Base-by-base conservation (phyloP, 2,797 vertebrate genomes). In the Mus spretus region DNA sequence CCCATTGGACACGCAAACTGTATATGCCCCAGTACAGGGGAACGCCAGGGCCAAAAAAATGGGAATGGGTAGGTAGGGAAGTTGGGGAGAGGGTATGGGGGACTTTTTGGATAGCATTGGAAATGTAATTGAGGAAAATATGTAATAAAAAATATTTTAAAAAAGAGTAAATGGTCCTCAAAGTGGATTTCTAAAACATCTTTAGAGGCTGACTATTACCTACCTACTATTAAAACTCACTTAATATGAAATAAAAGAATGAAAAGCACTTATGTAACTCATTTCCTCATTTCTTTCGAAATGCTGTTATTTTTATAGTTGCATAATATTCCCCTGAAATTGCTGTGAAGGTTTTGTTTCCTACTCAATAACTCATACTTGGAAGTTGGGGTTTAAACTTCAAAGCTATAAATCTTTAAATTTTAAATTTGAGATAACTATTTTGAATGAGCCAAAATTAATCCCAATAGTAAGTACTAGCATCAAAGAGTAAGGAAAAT, bases 401-500 rank as follows among this genome's bases (percentile, higher is more conserved):
- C 15, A 70, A 31, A 84, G 72, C 14, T 85, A 3, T 9, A 90
- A 80, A 80, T 94, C 34, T 95, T 94, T 22, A 87, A 37, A 84
- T 72, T 95, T 96, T 96, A 17, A 91, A 91, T 19, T 44, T 34
- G 26, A 31, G 22, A 74, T 91, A 13, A 90, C 11, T 34, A 5
- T 72, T 95, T 91, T 92, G 70, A 89, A 78, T n/a, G 22, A 94
- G 47, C 11, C 67, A 94, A 93, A 96, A 89, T 57, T 28, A 92
- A 40, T 90, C 11, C 1, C 75, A 89, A 94, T 63, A 34, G 17
- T 17, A 87, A 95, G 86, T 31, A 0, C 50, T 61, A 40, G 7
- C 10, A 77, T 82, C 50, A 88, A 94, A 61, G n/a, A 5, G 1
- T 59, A 88, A 8, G 31, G 22, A 47, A 47, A 47, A 22, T 8